phyloP scores from a whole-genome alignment of 2,113 vertebrate genomes.

The Paradoxurus hermaphroditus region DNA sequence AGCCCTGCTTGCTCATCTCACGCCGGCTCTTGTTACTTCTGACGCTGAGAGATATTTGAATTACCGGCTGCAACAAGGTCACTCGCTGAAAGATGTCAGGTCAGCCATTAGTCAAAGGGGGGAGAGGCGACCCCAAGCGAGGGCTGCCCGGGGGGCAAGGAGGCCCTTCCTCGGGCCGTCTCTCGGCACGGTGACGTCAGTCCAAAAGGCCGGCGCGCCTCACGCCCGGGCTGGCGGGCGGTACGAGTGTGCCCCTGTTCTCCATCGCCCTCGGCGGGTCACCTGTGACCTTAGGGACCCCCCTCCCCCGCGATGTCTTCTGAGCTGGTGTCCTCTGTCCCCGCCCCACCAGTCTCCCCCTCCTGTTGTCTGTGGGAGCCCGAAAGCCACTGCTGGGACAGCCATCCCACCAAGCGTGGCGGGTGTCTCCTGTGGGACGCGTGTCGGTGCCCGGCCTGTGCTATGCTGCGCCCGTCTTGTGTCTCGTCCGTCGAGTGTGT shows the following conservation, averaged over 20 bases:
- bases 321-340: accelerated
- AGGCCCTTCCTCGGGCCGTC: neutral
- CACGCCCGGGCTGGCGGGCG: accelerated
- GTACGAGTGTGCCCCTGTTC: neutral
- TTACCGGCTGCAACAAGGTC: slow-evolving; percentile 84
- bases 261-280: neutral
- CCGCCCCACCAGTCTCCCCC: accelerated
- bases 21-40: slow-evolving; percentile 83
- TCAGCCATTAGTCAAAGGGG: slow-evolving; percentile 83
- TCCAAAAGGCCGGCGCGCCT: accelerated
- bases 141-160: slow-evolving; percentile 18
- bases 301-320: accelerated
- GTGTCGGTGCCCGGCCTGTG: accelerated
- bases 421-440: accelerated
- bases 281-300: neutral
- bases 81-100: slow-evolving; percentile 83
- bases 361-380: neutral
- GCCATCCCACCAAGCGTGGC: accelerated
- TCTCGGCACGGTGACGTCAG: too few relatives aligned
- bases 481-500: accelerated
- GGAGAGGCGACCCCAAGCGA: slow-evolving; percentile 71
- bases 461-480: accelerated
- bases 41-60: slow-evolving; percentile 84
- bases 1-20: slow-evolving; percentile 86
- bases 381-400: accelerated